Evolutionary conservation across 2,888 invertebrate genomes (phyloP).

Genomic region (Drosophila mercatorum): DNA sequence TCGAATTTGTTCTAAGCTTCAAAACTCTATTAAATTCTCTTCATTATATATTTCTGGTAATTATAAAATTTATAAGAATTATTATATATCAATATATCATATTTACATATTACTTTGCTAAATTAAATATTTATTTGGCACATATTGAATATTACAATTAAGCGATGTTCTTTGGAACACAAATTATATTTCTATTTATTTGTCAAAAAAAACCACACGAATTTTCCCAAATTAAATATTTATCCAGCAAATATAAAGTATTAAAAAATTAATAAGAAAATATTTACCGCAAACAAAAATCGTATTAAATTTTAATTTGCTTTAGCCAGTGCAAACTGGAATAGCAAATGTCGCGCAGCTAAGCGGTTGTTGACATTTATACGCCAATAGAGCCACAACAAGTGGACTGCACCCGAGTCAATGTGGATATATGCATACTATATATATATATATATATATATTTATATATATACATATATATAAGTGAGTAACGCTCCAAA

Average conservation of each 20-base stretch:
- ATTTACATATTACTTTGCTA: too few relatives aligned
- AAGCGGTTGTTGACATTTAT: constrained; percentile 25
- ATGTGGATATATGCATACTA: not conserved
- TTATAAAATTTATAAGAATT: too few relatives aligned
- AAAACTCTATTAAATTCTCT: too few relatives aligned
- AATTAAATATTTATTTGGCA: too few relatives aligned
- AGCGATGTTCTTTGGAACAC: too few relatives aligned
- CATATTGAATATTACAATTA: too few relatives aligned
- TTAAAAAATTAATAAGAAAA: not conserved
- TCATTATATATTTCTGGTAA: too few relatives aligned
- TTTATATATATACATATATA: constrained; percentile 20
- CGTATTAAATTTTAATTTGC: constrained; percentile 1
- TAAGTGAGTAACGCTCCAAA: constrained; percentile 53
- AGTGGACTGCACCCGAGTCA: not conserved
- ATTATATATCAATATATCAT: too few relatives aligned
- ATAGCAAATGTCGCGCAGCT: constrained; percentile 6
- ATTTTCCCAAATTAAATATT: not conserved
- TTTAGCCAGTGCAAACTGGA: not conserved
- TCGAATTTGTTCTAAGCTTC: too few relatives aligned
- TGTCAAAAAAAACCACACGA: too few relatives aligned
- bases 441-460: not conserved
- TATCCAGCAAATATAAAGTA: not conserved
- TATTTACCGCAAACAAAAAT: not conserved
- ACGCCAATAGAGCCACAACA: constrained; percentile 10
- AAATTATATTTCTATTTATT: too few relatives aligned